Evolutionary conservation across 2,113 vertebrate species (phyloP).

Genomic region (Tonatia bakeri): DNA sequence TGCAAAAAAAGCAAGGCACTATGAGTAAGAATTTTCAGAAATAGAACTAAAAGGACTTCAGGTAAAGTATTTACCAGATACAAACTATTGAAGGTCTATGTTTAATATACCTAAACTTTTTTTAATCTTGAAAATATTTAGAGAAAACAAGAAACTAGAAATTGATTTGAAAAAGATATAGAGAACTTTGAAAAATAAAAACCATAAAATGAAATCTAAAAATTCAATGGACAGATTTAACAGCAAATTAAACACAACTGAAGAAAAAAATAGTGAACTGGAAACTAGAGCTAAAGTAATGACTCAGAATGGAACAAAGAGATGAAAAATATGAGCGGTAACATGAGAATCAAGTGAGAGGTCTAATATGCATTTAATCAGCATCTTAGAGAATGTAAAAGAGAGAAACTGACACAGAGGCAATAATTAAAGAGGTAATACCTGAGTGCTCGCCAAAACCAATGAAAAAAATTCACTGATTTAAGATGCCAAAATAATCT

Average conservation of each 20-base stretch:
- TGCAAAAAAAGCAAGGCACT: not conserved
- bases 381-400: not conserved
- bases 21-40: not conserved
- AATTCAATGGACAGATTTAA: conserved; percentile 9
- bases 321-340: not conserved
- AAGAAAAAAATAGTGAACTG: not conserved
- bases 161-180: not conserved
- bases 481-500: conserved; percentile 26
- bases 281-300: not conserved
- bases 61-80: not conserved
- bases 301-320: not conserved
- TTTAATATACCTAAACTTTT: not conserved
- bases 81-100: not conserved
- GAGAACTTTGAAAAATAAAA: conserved; percentile 5
- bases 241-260: not conserved
- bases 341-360: conserved; percentile 16
- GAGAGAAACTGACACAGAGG: not conserved
- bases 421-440: not conserved
- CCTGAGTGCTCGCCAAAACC: not conserved
- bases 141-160: not conserved
- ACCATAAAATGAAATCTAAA: not conserved
- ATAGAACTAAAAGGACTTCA: not conserved
- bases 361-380: not conserved
- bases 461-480: conserved; percentile 36
- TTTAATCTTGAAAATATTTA: not conserved